These are phyloP conservation scores for Rhea americana DNA, from an alignment of 2,113 vertebrate genomes.

Conservation along the genomic window DNA sequence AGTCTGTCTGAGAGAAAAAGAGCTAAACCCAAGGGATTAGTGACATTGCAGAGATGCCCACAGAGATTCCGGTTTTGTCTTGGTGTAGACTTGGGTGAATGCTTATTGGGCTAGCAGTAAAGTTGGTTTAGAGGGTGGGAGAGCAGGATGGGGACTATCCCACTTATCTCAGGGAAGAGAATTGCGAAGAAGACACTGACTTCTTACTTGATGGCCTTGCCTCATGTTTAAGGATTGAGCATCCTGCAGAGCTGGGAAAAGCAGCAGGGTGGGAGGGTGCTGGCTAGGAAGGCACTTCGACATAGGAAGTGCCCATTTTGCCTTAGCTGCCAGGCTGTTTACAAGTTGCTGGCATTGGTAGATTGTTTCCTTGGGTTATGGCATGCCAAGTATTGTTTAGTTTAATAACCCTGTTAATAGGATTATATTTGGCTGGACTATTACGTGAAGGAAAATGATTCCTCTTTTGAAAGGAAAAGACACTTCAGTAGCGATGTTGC, in stretches of 20 bases:
- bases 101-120: background rate
- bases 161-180: background rate
- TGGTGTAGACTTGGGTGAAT: conserved; percentile 13
- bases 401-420: conserved; percentile 64
- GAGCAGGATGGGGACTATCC: background rate
- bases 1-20: background rate
- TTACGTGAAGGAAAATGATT: conserved; percentile 65
- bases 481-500: conserved; percentile 63
- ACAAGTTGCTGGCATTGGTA: conserved; percentile 31
- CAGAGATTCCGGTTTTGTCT: background rate
- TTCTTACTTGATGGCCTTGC: background rate
- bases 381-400: conserved; percentile 65
- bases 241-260: background rate
- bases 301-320: conserved; percentile 46
- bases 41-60: background rate
- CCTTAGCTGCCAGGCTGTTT: conserved; percentile 19
- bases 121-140: conserved; percentile 1
- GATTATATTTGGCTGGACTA: conserved; percentile 62
- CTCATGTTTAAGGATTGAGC: background rate
- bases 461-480: conserved; percentile 64
- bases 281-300: background rate
- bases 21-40: background rate
- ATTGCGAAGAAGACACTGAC: background rate
- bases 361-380: conserved; percentile 56
- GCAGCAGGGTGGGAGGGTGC: background rate